Conservation (phyloP, 2,113 vertebrate genomes). For the Mastomys natalensis region DNA sequence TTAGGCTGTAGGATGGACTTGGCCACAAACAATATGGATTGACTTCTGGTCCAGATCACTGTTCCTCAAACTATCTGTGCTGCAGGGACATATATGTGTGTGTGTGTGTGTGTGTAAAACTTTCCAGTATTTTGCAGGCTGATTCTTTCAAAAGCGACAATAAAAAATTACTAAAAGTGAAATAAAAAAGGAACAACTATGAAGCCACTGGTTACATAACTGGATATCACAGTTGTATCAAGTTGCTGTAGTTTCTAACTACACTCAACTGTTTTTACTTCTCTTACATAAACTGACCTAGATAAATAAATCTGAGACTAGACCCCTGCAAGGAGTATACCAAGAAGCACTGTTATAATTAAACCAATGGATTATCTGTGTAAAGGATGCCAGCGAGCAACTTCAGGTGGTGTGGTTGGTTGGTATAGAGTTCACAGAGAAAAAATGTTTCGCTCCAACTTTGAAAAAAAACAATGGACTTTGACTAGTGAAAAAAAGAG, state of each 20-base stretch:
- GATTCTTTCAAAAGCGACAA: constrained; percentile 22
- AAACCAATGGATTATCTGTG: not conserved
- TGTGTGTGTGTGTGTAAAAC: too few species aligned
- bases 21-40: not conserved
- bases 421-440: not conserved
- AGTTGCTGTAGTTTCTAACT: constrained; percentile 3
- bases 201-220: not conserved
- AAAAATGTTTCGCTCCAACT: not conserved
- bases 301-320: not conserved
- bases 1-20: not conserved
- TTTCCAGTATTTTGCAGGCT: not conserved
- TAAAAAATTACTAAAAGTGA: constrained; percentile 54
- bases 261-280: not conserved
- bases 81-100: too few species aligned
- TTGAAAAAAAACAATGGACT: not conserved
- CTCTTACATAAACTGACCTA: not conserved
- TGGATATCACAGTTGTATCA: not conserved
- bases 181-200: constrained; percentile 28
- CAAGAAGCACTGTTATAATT: not conserved
- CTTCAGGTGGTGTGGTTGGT: not conserved
- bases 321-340: not conserved
- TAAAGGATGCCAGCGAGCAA: not conserved
- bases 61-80: constrained; percentile 11
- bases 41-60: not conserved
- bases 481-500: not conserved